A percentile compares a stretch with the other conserved stretches of the same genome.
Evolutionary conservation across 2,888 invertebrate species (phyloP).

Genomic region (Argyresthia goedartella): DNA sequence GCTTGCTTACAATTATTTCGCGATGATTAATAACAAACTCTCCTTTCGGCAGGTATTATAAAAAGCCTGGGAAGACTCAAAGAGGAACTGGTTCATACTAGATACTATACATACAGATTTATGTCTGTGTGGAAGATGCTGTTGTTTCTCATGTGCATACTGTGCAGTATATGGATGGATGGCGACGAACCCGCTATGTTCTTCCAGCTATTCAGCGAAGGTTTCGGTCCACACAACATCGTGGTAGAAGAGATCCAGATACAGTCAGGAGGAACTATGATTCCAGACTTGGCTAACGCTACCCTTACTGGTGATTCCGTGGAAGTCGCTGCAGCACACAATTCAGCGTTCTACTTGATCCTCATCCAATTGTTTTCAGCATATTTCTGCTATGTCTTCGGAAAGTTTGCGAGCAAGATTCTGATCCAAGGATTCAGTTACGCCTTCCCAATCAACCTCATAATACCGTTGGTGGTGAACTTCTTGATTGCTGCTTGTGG

Average conservation of each 20-base stretch:
- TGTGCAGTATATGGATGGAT: constrained; percentile 80
- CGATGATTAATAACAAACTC: background rate
- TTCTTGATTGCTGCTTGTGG: constrained; percentile 91
- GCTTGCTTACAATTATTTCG: background rate
- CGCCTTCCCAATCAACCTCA: constrained; percentile 94
- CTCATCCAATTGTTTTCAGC: constrained; percentile 86
- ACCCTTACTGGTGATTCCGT: constrained; percentile 82
- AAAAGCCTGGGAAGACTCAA: constrained; percentile 83
- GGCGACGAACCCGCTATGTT: constrained; percentile 84
- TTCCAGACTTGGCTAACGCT: constrained; percentile 83
- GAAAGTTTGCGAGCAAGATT: constrained; percentile 97
- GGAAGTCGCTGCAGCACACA: constrained; percentile 77
- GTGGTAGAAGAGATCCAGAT: constrained; percentile 81
- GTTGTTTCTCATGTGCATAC: constrained; percentile 80
- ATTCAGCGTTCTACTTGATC: constrained; percentile 81
- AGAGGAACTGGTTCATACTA: constrained; percentile 81
- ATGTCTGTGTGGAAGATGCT: constrained; percentile 93
- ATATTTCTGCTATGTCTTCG: constrained; percentile 92
- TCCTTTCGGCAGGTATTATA: constrained; percentile 69
- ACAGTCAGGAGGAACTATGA: constrained; percentile 68
- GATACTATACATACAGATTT: constrained; percentile 92
- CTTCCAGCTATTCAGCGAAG: constrained; percentile 79
- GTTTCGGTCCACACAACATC: constrained; percentile 84
- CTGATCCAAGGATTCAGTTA: constrained; percentile 98
- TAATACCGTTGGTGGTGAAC: constrained; percentile 91